phyloP scores from a whole-genome alignment of 2,113 vertebrate species.

The Platysternon megacephalum region DNA sequence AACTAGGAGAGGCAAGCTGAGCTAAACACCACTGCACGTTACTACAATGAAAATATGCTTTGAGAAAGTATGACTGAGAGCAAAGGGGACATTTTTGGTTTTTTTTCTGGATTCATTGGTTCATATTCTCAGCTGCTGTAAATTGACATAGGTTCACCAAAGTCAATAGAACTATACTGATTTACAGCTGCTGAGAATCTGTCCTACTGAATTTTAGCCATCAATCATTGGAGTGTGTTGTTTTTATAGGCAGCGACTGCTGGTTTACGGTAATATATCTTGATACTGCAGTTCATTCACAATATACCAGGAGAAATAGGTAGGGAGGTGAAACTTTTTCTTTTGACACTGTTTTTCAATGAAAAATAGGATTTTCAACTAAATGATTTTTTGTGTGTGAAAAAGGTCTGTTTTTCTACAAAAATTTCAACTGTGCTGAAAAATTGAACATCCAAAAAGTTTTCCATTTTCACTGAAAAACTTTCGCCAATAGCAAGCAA shows the following conservation, averaged over 20 bases:
- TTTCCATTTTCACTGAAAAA: not conserved
- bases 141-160: not conserved
- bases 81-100: constrained; percentile 51
- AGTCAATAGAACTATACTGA: not conserved
- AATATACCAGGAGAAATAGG: constrained; percentile 5
- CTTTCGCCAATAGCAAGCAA: not conserved
- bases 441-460: rapidly evolving
- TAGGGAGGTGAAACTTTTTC: not conserved
- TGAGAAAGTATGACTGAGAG: constrained; percentile 58
- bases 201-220: not conserved
- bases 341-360: not conserved
- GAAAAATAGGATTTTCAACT: not conserved
- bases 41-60: constrained; percentile 59
- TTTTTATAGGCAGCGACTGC: not conserved
- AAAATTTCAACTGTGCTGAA: not conserved
- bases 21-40: constrained; percentile 60
- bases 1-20: constrained; percentile 66
- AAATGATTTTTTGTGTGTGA: not conserved
- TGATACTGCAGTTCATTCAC: not conserved
- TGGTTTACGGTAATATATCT: not conserved
- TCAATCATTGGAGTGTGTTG: not conserved
- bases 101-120: constrained; percentile 62
- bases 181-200: not conserved
- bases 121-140: constrained; percentile 43
- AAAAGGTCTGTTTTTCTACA: not conserved